Evolutionary conservation across 2,797 vertebrate genomes (phyloP), one percentile per base, ranked within the genome.

Genomic region (Macropodus opercularis): DNA sequence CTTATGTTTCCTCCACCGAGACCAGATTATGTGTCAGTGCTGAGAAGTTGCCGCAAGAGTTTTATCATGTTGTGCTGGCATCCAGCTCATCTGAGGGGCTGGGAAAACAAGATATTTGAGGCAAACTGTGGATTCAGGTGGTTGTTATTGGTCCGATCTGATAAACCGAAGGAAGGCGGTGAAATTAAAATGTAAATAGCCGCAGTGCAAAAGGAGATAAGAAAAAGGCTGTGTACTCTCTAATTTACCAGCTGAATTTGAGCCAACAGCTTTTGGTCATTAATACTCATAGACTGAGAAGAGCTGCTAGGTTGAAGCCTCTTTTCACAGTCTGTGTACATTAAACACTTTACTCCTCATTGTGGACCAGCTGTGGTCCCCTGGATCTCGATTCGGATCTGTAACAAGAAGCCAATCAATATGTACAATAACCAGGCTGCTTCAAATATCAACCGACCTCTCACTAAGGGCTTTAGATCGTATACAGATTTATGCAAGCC

Each of bases 221-320:
- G 58, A 40, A 6, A 8, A 59, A 63, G 42, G 75, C 19, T 42
- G 38, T 73, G 66, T 61, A 42, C 61, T 15, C 56, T 78, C 68
- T 52, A 66, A 84, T 83, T 80, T 83, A 66, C 69, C 74, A 67
- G 46, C 18, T 77, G 78, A 66, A 72, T 12, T 65, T 3, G 3
- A 69, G 70, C 75, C 77, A 84, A n/a, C 36, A 41, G 62, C 44
- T 56, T 66, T 42, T 26, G 46, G 54, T 61, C 71, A 83, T 84
- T 73, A 79, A 80, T 81, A 69, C 58, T 64, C 3, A 31, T 26
- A 75, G 55, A 75, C 24, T 57, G 31, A 72, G 58, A 67, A 17
- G 5, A 21, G 59, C 63, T 66, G 49, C 21, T 31, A 51, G 29
- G 60, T n/a, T 42, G 42, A 3, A 15, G 44, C 15, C 69, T 55